A percentile compares a stretch with the other conserved stretches of the same genome.
phyloP scores from a whole-genome alignment of 2,797 vertebrate species.

The Rhyacichthys aspro region DNA sequence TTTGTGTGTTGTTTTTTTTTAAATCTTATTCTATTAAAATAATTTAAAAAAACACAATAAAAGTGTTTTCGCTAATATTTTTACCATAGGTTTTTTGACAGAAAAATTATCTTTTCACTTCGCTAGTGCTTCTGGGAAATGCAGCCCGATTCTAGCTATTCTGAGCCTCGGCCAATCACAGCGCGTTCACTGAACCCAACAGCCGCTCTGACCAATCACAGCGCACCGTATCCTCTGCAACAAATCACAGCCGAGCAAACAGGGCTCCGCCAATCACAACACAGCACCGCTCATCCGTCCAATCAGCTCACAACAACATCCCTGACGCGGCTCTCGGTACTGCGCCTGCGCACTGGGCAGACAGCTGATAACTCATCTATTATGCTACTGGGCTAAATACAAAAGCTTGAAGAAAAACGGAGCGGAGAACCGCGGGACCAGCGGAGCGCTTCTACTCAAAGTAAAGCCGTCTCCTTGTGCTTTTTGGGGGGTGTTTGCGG shows the following conservation, averaged over 20 bases:
- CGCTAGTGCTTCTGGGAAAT: constrained; percentile 35
- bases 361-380: constrained; percentile 89
- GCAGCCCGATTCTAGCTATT: constrained; percentile 41
- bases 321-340: constrained; percentile 67
- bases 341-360: constrained; percentile 83
- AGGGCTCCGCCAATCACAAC: constrained; percentile 43
- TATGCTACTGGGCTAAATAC: constrained; percentile 92
- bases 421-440: constrained; percentile 81
- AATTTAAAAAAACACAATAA: too few relatives aligned
- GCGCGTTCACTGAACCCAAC: constrained; percentile 30
- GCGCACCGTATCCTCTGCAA: constrained; percentile 26
- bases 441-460: constrained; percentile 67
- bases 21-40: too few relatives aligned
- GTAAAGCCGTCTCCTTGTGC: constrained; percentile 66
- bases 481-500: constrained; percentile 6
- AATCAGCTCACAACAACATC: constrained; percentile 81
- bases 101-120: too few relatives aligned
- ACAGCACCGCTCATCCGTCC: not conserved
- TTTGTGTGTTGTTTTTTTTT: too few relatives aligned
- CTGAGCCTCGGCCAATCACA: constrained; percentile 32
- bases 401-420: constrained; percentile 84
- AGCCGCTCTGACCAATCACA: constrained; percentile 30
- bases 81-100: too few relatives aligned
- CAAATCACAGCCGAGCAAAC: constrained; percentile 45
- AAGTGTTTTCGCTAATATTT: too few relatives aligned